Evolutionary conservation across 1,140 invertebrate species (phyloP), one percentile per base, ranked within the genome.

Genomic region (Anoplophora glabripennis): DNA sequence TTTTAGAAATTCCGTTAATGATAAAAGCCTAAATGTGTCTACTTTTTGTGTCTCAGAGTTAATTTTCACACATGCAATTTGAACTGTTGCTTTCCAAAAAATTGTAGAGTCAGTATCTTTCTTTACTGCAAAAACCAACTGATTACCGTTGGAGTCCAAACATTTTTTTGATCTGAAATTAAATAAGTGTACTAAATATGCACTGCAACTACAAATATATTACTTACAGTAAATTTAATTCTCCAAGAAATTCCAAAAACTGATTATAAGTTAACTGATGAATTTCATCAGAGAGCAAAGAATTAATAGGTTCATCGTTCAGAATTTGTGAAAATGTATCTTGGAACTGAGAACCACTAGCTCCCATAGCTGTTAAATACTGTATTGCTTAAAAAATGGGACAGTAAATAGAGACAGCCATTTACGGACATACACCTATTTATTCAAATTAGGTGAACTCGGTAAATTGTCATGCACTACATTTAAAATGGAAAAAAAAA

Each of bases 21-120:
- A 83, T 7, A 89, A 68, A 7, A 85, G 61, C 52, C 85, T 76
- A 48, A 78, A 80, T 8, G 79, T 81, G 58, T 83, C 80, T 15
- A 86, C 76, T 58, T 78, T 70, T 45, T 77, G 74, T 9, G 76
- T 75, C 17, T 67, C 53, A 5, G 78, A 75, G 69, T 84, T 76
- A 15, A 81, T 78, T 78, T 86, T 87, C 11, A 84, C 76, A 74
- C 86, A 88, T 49, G 80, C 81, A 61, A 89, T 84, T 67, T 81
- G 78, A 1, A 88, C 80, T 3, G 83, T 86, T 3, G 80, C 83
- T 72, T 86, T 88, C 87, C 87, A 89, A 17, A 88, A 76, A 2
- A 87, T 65, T 10, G 81, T 81, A 7, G 78, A 74, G 73, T 88
- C 86, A 12, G 83, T 82, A 4, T 84, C 85, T 63, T 80, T 79